Conservation (phyloP, 2,888 invertebrate species). For the Anodontia alba region DNA sequence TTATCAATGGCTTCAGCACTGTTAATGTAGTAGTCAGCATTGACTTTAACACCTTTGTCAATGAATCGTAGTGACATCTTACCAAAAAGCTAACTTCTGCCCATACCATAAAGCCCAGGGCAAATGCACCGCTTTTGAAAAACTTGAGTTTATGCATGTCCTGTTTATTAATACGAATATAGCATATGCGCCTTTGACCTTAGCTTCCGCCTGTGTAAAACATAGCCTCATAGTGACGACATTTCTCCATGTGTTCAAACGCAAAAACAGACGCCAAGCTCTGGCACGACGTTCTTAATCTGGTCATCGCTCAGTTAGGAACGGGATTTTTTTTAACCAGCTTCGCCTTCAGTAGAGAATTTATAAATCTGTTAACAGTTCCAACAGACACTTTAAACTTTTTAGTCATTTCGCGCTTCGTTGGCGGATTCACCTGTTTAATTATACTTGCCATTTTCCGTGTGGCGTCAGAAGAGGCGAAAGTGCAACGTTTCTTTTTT, state of each 20-base stretch:
- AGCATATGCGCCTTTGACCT: background rate
- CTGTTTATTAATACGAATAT: background rate
- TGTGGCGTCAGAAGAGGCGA: too few species aligned
- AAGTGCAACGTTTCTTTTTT: too few species aligned
- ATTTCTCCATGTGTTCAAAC: background rate
- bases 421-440: background rate
- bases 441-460: too few species aligned
- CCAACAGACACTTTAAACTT: background rate
- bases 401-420: background rate
- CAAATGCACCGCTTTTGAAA: conserved; percentile 22
- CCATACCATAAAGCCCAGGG: conserved; percentile 19
- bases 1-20: too few species aligned
- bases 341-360: background rate
- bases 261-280: background rate
- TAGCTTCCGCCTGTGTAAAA: background rate
- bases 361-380: background rate
- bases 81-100: conserved; percentile 8
- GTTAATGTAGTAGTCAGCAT: background rate
- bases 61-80: conserved; percentile 14
- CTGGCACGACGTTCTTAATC: background rate
- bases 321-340: background rate
- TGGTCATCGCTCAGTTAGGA: background rate
- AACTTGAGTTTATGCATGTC: background rate
- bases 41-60: conserved; percentile 9
- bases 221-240: background rate